Percentiles rank a stretch among this genome's conserved stretches.
Conservation (phyloP, 1,140 invertebrate species). For the Oncopeltus fasciatus region DNA sequence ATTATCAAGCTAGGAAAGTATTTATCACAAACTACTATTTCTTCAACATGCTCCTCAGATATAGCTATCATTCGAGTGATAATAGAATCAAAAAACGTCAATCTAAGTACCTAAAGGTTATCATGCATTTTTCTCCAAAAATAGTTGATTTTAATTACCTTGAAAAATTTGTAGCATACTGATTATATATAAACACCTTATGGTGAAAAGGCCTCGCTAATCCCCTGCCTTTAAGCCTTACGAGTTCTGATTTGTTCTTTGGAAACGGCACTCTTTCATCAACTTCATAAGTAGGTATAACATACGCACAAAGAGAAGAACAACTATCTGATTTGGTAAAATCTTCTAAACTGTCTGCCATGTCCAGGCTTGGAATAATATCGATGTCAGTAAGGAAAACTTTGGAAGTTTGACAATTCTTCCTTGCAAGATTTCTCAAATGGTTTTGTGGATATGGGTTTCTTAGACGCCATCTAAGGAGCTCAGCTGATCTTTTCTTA, state of each 20-base stretch:
- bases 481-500: constrained; percentile 35
- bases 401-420: constrained; percentile 56
- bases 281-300: constrained; percentile 84
- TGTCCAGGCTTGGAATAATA: constrained; percentile 57
- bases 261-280: constrained; percentile 62
- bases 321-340: constrained; percentile 40
- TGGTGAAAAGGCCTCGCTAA: constrained; percentile 80
- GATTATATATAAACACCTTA: constrained; percentile 83
- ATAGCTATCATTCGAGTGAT: no score
- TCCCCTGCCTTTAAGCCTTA: constrained; percentile 56
- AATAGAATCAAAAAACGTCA: no score
- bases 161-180: constrained; percentile 84
- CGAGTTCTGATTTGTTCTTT: constrained; percentile 56
- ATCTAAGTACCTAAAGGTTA: no score
- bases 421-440: constrained; percentile 65
- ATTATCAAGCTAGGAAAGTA: no score
- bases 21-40: no score
- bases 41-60: no score
- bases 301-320: constrained; percentile 61
- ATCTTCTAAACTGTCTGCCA: constrained; percentile 47
- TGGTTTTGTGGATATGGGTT: constrained; percentile 77
- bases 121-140: no score
- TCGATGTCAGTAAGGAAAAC: constrained; percentile 73
- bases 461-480: constrained; percentile 47
- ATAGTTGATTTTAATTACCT: constrained; percentile 36